phyloP scores from a whole-genome alignment of 2,113 vertebrate genomes.

The Xiphias gladius region DNA sequence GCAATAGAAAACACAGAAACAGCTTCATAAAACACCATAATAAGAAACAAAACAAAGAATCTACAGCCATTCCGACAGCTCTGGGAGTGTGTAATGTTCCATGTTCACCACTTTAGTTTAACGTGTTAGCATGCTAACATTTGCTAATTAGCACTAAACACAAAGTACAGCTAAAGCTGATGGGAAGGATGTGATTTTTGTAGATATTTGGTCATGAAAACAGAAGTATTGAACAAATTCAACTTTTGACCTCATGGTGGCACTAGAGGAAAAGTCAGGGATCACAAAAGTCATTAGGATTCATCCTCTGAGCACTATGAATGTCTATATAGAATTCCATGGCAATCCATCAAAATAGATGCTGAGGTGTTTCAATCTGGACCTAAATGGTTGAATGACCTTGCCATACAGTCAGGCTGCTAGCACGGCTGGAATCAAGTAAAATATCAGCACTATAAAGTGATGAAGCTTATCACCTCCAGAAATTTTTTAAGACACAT shows the following conservation, averaged over 20 bases:
- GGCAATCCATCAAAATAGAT: neutral
- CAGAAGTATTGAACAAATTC: neutral
- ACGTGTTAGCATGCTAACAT: neutral
- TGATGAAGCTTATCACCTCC: too few species aligned
- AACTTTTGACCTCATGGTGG: neutral
- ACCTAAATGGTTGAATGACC: too few species aligned
- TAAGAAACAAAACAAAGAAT: neutral
- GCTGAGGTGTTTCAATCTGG: neutral
- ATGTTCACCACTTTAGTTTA: neutral
- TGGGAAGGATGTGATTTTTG: neutral
- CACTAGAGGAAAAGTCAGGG: neutral
- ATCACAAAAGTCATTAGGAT: neutral
- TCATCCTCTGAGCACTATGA: neutral
- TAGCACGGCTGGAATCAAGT: too few species aligned
- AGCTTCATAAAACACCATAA: neutral
- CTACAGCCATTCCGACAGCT: neutral
- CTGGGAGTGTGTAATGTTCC: neutral
- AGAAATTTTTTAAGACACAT: neutral
- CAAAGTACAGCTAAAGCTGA: neutral
- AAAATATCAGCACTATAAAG: too few species aligned
- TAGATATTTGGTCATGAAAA: neutral
- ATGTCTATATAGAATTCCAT: neutral
- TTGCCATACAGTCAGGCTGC: too few species aligned
- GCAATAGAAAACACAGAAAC: slow-evolving; percentile 10
- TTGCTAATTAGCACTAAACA: neutral